Base-by-base conservation (phyloP, 2,113 vertebrate genomes). In the Hemichromis elongatus region DNA sequence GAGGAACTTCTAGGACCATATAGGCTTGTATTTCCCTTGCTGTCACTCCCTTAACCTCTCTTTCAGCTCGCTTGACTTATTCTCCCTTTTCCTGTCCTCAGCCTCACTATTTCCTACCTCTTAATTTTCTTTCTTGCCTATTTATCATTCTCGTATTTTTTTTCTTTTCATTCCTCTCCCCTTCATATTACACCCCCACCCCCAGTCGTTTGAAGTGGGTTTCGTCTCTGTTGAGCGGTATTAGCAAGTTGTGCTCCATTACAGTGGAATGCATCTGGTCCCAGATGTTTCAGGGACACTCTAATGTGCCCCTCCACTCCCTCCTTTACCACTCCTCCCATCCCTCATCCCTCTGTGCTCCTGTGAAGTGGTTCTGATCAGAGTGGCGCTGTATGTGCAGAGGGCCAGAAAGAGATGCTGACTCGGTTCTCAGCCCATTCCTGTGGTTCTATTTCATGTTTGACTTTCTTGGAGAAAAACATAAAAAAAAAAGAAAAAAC, bases 341-440 rank as follows among this genome's bases (percentile, higher is more conserved):
- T 90, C 91, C 84, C 77, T 85, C 90, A 85, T 80, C 83, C 81
- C 82, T 84, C 86, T 84, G 55, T 37, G 81, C 77, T 59, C 50
- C 88, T 96, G 82, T 96, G 95, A 97, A 96, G 95, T 96, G 96
- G 96, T 96, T 93, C 90, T 37, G 91, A 93, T 94, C 91, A 77
- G 91, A 94, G 89, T 42, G 40, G 92, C 6, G 91, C 90, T 81
- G 88, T 88, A 59, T 93, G 94, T 87, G 88, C 91, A 90, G 19
- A 50, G 73, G 87, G 92, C 89, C 88, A 75, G 88, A 68, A 66
- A 83, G 83, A 92, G 91, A 90, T 92, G 95, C 94, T 94, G 95
- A 96, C 92, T 95, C 92, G 54, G 93, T 95, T 94, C 91, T 92
- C 86, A 56, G 89, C 80, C 94, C 95, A 95, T 96, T 96, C 96